A percentile compares a stretch with the other conserved stretches of the same genome.
phyloP scores from a whole-genome alignment of 2,113 vertebrate species.

The Nothocercus julius region DNA sequence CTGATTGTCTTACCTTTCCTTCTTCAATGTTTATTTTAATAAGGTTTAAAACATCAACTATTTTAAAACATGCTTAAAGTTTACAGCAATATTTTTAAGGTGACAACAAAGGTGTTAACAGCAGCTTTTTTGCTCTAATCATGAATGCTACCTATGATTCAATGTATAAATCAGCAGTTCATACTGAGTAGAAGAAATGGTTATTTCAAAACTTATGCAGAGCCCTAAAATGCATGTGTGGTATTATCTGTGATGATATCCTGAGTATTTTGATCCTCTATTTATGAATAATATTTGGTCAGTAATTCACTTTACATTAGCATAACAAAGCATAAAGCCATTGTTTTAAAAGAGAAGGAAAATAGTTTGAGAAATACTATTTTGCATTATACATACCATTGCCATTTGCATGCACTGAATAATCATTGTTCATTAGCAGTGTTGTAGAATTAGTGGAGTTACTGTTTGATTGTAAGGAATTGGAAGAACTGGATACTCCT shows the following conservation, averaged over 20 bases:
- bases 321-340: slow-evolving; percentile 5
- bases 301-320: neutral
- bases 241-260: neutral
- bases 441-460: slow-evolving; percentile 83
- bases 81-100: neutral
- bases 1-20: neutral
- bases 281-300: neutral
- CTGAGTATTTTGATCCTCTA: neutral
- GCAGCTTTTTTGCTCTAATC: neutral
- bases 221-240: neutral
- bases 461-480: slow-evolving; percentile 84
- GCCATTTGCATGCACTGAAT: slow-evolving; percentile 76
- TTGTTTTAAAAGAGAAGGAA: slow-evolving; percentile 4
- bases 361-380: slow-evolving; percentile 18
- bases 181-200: neutral
- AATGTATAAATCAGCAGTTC: neutral
- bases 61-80: neutral
- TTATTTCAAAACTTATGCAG: neutral
- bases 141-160: neutral
- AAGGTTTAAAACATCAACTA: neutral
- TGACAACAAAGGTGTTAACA: neutral
- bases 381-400: slow-evolving; percentile 76
- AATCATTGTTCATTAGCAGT: slow-evolving; percentile 81
- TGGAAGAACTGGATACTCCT: slow-evolving; percentile 84
- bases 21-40: neutral